Evolutionary conservation across 2,888 invertebrate species (phyloP).

Genomic region (Camponotus fellah): DNA sequence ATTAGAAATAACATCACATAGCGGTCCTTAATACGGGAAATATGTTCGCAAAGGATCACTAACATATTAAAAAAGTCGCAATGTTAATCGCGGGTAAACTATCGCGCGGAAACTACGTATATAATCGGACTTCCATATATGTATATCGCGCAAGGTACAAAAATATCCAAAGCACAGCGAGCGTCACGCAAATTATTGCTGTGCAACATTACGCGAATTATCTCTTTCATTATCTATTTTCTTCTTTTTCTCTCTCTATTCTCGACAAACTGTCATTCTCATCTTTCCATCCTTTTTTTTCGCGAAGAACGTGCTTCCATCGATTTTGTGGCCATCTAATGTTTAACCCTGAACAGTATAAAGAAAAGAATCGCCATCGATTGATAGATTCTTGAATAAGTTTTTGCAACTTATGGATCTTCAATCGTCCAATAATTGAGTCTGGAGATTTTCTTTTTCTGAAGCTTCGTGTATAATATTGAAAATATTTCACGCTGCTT

Average conservation of each 20-base stretch:
- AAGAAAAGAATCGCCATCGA: background rate
- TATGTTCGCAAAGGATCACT: conserved; percentile 75
- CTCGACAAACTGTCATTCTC: conserved; percentile 21
- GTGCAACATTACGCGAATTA: conserved; percentile 40
- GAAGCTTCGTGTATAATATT: background rate
- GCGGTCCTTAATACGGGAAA: conserved; percentile 74
- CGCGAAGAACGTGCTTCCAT: conserved; percentile 4
- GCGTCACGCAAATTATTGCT: conserved; percentile 40
- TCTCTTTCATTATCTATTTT: background rate
- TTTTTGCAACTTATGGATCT: background rate
- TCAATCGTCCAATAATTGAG: background rate
- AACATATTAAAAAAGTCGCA: conserved; percentile 40
- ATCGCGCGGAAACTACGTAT: conserved; percentile 38
- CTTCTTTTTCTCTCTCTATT: conserved; percentile 12
- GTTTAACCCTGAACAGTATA: conserved; percentile 25
- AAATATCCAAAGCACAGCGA: conserved; percentile 54
- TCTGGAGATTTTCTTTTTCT: background rate
- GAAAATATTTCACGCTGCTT: background rate
- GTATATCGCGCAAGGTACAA: conserved; percentile 46
- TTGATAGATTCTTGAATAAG: background rate
- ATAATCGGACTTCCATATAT: conserved; percentile 48
- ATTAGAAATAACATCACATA: conserved; percentile 80
- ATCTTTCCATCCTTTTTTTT: conserved; percentile 19
- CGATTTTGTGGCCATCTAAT: background rate
- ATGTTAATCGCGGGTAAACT: conserved; percentile 41